A percentile compares a stretch with the other conserved stretches of the same genome.
Evolutionary conservation across 2,797 vertebrate species (phyloP).

Genomic region (Lagodon rhomboides): DNA sequence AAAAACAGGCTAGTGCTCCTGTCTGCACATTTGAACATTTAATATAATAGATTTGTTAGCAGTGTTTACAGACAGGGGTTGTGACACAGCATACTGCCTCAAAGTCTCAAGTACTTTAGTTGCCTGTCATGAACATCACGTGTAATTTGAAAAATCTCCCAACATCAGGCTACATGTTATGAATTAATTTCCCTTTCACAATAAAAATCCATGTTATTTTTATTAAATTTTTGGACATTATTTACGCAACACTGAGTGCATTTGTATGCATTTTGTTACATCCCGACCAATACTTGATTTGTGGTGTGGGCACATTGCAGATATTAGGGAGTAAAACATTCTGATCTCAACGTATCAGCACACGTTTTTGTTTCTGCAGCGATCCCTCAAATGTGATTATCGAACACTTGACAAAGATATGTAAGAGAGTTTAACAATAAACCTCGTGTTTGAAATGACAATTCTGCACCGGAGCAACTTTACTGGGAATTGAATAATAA

Average conservation of each 20-base stretch:
- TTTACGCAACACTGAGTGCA: background rate
- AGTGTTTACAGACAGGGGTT: background rate
- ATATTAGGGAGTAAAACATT: too few relatives aligned
- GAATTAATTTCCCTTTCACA: too few relatives aligned
- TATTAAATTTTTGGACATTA: background rate
- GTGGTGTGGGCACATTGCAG: too few relatives aligned
- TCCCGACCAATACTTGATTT: too few relatives aligned
- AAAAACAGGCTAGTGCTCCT: conserved; percentile 5
- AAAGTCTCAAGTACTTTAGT: background rate
- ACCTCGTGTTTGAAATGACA: too few relatives aligned
- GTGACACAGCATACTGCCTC: conserved; percentile 1
- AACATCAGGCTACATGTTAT: background rate
- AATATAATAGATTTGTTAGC: conserved; percentile 1
- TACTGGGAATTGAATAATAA: too few relatives aligned
- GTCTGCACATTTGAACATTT: conserved; percentile 5
- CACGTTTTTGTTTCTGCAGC: too few relatives aligned
- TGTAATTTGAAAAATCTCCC: background rate
- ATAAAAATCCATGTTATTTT: background rate
- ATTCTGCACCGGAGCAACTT: too few relatives aligned
- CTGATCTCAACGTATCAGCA: too few relatives aligned
- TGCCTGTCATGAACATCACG: background rate
- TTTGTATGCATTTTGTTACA: background rate
- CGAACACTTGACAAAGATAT: too few relatives aligned
- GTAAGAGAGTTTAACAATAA: too few relatives aligned
- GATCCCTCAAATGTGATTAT: too few relatives aligned